These are phyloP conservation scores for Staurois parvus DNA, from an alignment of 2,797 vertebrate genomes.

Conservation along the genomic window DNA sequence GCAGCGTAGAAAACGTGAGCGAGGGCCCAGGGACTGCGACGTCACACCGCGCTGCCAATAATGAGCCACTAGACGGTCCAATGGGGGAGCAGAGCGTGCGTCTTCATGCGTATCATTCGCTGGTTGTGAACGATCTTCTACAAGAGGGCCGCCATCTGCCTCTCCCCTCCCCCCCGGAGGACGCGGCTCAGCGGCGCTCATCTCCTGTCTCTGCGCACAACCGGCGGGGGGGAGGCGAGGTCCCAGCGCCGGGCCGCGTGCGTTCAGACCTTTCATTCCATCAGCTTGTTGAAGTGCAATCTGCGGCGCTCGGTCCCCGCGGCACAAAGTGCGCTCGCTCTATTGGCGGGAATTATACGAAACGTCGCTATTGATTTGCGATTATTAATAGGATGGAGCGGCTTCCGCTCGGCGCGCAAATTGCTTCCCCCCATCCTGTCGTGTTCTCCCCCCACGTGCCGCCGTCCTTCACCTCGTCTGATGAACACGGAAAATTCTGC, in stretches of 20 bases:
- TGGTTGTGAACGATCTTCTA: background rate
- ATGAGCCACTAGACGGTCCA: no score
- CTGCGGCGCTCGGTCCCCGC: background rate
- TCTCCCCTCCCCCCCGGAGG: background rate
- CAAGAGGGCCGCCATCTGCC: background rate
- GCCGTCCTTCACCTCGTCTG: background rate
- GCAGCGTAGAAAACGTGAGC: no score
- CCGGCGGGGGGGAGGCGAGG: conserved; percentile 20
- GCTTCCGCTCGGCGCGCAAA: background rate
- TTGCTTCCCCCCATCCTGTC: background rate
- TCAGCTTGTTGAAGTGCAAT: conserved; percentile 25
- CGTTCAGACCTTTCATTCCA: conserved; percentile 26
- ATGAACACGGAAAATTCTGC: background rate
- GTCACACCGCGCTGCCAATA: no score
- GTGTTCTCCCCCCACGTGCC: background rate
- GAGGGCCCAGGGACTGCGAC: no score
- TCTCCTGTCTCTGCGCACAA: background rate
- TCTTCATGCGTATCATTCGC: background rate
- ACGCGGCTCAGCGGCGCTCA: background rate
- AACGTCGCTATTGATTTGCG: conserved; percentile 47
- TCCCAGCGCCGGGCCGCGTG: conserved; percentile 23
- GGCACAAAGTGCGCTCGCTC: conserved; percentile 4
- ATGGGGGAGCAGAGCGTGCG: no score
- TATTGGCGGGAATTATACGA: conserved; percentile 22
- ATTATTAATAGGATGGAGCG: conserved; percentile 5